Base-by-base conservation (phyloP, 2,113 vertebrate species). In the Lanius collurio region DNA sequence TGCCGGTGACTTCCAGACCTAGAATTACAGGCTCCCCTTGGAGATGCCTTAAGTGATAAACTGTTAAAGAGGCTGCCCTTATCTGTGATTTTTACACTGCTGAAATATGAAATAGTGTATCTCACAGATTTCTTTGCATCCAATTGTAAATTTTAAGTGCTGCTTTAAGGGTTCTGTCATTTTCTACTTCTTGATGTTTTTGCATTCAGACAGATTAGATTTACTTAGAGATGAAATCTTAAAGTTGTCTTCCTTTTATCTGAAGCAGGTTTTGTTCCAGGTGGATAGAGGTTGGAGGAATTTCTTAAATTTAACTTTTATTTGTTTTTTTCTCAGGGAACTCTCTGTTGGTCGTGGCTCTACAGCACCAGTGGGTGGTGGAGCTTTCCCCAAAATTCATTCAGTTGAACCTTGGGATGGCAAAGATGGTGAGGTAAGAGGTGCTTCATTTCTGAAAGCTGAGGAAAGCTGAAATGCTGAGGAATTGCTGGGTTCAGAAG, bases 311-410 rank as follows among this genome's bases (percentile, higher is more conserved):
- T 42, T 44, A 69, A 31, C 18, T 69, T 77, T 6, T 42, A 16
- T 9, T 30, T 59, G 30, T 18, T 50, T 83, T 67, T 67, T 69
- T 20, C 62, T 44, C 64, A 99, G 99, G 98, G 99, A 99, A 91
- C 98, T 99, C 3, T 99, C 99, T 2, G 98, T 99, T 22, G 99
- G 99, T n/a, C 99, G 99, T 11, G 99, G 99, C 17, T 99, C 99
- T 5, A 99, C 99, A 21, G 98, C 98, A 50, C 99, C 99, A 11
- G 97, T 99, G 10, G 98, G 98, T 56, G 98, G 98, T 3, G 99
- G 98, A 3, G 64, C 91, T 70, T 98, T 99, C 94, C 98, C 99
- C 42, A 98, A 98, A 96, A 98, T 99, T 93, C 70, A 98, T 77
- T 27, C 95, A 9, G 98, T 98, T 31, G 99, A 99, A 83, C 90